phyloP scores from a whole-genome alignment of 2,888 invertebrate genomes.

The Leucophenga maculata region DNA sequence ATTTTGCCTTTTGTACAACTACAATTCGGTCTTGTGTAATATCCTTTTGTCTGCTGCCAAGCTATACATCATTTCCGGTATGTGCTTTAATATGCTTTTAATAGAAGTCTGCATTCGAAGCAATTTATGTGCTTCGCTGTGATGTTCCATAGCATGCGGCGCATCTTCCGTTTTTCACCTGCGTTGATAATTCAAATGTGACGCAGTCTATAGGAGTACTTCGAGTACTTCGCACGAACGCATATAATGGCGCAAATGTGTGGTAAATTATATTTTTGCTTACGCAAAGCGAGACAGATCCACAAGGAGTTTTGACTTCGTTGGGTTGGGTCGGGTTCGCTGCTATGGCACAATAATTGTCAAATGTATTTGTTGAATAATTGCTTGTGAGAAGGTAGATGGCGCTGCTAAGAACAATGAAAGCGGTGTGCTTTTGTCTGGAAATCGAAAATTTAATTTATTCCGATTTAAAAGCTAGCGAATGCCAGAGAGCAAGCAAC shows the following conservation, averaged over 20 bases:
- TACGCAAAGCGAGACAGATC: slow-evolving; percentile 36
- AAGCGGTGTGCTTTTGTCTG: too few species aligned
- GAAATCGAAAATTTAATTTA: slow-evolving; percentile 57
- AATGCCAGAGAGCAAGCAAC: slow-evolving; percentile 4
- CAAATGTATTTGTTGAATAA: slow-evolving; percentile 3
- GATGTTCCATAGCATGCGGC: slow-evolving; percentile 25
- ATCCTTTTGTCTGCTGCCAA: slow-evolving; percentile 27
- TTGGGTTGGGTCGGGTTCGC: too few species aligned
- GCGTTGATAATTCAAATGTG: not conserved
- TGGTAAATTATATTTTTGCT: slow-evolving; percentile 66
- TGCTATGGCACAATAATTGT: too few species aligned
- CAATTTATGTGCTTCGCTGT: slow-evolving; percentile 52
- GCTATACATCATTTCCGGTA: slow-evolving; percentile 61
- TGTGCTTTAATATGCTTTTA: slow-evolving; percentile 60
- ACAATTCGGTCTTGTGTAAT: slow-evolving; percentile 19
- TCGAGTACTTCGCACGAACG: slow-evolving; percentile 57
- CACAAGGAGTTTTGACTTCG: slow-evolving; percentile 11
- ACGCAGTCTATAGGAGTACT: not conserved
- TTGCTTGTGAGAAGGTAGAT: not conserved
- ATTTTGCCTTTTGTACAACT: slow-evolving; percentile 13
- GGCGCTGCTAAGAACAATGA: not conserved
- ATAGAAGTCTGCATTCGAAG: slow-evolving; percentile 61
- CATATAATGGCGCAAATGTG: slow-evolving; percentile 65
- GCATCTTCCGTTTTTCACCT: not conserved
- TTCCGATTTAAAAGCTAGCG: slow-evolving; percentile 63